Percentiles rank a stretch among this genome's conserved stretches.
These are phyloP conservation scores for Pheosia gnoma DNA, from an alignment of 2,888 invertebrate genomes.

Conservation along the genomic window DNA sequence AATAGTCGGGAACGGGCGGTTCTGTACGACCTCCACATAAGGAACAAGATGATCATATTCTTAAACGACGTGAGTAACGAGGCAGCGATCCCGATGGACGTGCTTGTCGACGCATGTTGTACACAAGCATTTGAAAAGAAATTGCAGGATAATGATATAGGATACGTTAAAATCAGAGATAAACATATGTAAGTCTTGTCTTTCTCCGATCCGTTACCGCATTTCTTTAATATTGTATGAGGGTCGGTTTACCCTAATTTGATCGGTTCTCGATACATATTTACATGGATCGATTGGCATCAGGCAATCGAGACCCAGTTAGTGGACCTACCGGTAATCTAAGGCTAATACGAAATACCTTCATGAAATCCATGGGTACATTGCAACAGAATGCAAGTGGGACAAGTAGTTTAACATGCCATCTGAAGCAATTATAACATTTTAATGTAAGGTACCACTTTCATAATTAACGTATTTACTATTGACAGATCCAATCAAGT, in stretches of 20 bases:
- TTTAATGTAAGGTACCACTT: too few relatives aligned
- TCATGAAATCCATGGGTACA: too few relatives aligned
- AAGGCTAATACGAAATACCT: too few relatives aligned
- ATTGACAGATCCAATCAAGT: background rate
- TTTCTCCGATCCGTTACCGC: background rate
- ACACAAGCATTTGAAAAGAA: constrained; percentile 49
- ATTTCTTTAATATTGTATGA: background rate
- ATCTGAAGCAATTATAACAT: too few relatives aligned
- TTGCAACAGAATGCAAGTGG: too few relatives aligned
- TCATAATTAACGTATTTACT: background rate
- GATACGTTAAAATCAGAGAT: constrained; percentile 41
- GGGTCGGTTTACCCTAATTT: too few relatives aligned
- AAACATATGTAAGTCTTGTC: constrained; percentile 40
- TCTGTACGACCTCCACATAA: constrained; percentile 52
- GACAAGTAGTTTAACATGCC: too few relatives aligned
- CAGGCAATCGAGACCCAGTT: too few relatives aligned
- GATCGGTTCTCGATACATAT: too few relatives aligned
- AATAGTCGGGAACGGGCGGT: constrained; percentile 58
- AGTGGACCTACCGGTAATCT: too few relatives aligned
- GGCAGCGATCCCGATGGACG: constrained; percentile 64
- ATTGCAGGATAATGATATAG: constrained; percentile 53
- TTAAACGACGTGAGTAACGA: constrained; percentile 69
- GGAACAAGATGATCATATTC: constrained; percentile 48
- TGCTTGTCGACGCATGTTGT: constrained; percentile 50
- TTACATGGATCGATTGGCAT: too few relatives aligned